These are phyloP conservation scores for Coronaproctus castanopsis DNA, from an alignment of 2,888 invertebrate species.

Conservation along the genomic window DNA sequence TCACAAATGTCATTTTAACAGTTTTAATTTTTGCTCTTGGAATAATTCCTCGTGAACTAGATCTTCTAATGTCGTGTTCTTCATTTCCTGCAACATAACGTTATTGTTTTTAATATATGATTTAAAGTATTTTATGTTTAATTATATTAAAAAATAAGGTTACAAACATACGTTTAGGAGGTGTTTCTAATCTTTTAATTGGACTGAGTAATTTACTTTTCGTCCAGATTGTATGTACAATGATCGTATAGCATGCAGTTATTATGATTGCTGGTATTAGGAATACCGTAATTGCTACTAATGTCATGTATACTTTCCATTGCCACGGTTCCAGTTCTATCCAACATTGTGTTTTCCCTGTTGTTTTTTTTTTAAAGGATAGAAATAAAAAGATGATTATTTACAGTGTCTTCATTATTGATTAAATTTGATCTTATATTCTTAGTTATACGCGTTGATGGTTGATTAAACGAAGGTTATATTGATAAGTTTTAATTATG, in stretches of 20 bases:
- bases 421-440: too few species aligned
- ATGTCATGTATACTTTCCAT: conserved; percentile 32
- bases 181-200: conserved; percentile 7
- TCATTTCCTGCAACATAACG: conserved; percentile 11
- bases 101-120: not conserved
- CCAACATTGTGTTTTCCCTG: conserved; percentile 27
- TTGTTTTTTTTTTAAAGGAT: too few species aligned
- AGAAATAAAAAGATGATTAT: too few species aligned
- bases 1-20: conserved; percentile 92
- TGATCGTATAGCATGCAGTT: conserved; percentile 32
- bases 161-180: not conserved
- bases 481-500: too few species aligned
- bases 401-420: too few species aligned
- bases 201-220: conserved; percentile 31
- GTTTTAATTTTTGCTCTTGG: conserved; percentile 91
- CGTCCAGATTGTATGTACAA: conserved; percentile 34
- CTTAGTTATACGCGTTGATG: too few species aligned
- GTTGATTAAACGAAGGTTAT: too few species aligned
- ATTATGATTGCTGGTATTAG: conserved; percentile 33
- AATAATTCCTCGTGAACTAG: conserved; percentile 79
- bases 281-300: conserved; percentile 30
- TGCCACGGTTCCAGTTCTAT: conserved; percentile 27
- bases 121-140: conserved; percentile 4
- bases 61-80: conserved; percentile 39
- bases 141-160: too few species aligned